Evolutionary conservation across 2,797 vertebrate species (phyloP).

Genomic region (Micropoecilia bifurca): DNA sequence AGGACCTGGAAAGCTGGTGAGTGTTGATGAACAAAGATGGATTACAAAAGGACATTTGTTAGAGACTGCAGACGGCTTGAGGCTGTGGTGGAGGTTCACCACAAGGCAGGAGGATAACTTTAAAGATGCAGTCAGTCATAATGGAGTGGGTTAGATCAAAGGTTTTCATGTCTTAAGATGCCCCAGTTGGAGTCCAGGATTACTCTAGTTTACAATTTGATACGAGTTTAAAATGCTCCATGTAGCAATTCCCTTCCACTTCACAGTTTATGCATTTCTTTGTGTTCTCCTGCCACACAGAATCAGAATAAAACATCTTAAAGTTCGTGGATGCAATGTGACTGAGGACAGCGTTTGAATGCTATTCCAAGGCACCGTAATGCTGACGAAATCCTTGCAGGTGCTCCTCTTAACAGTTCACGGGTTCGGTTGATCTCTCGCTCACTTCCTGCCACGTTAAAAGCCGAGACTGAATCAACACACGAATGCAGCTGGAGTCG

Average conservation of each 20-base stretch:
- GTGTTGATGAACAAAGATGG: not conserved
- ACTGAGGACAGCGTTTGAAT: not conserved
- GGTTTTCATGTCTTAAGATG: not conserved
- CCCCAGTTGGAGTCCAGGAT: not conserved
- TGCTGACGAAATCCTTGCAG: not conserved
- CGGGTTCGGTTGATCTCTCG: conserved; percentile 10
- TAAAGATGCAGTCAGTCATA: not conserved
- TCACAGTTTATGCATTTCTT: not conserved
- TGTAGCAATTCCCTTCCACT: not conserved
- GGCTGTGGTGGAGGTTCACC: not conserved
- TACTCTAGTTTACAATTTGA: not conserved
- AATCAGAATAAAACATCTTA: not conserved
- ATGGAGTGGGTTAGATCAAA: not conserved
- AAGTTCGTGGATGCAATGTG: not conserved
- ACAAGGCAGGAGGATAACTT: not conserved
- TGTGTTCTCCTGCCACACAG: not conserved
- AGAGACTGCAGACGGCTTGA: not conserved
- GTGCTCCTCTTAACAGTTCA: not conserved
- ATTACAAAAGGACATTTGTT: not conserved
- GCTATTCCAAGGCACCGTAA: not conserved
- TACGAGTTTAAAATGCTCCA: not conserved
- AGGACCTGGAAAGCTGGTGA: not conserved
- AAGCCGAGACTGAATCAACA: conserved; percentile 28
- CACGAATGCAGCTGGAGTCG: conserved; percentile 20
- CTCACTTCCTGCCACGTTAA: conserved; percentile 17